Percentiles rank a stretch among this genome's conserved stretches.
Evolutionary conservation across 1,140 invertebrate genomes (phyloP).

Genomic region (Drosophila simulans): DNA sequence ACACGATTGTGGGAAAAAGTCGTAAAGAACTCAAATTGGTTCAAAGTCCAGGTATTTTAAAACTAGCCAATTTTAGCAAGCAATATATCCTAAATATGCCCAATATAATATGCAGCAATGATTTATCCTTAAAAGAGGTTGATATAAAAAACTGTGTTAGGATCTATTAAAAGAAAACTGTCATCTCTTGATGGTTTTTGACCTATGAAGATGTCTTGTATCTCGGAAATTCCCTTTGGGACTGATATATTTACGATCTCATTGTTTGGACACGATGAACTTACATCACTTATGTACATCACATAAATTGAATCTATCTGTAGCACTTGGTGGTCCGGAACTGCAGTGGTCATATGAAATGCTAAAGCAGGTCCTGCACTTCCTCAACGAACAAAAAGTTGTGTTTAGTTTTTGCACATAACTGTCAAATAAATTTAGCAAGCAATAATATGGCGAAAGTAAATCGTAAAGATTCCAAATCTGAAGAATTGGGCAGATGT

Average conservation of each 20-base stretch:
- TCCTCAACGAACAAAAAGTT: background rate
- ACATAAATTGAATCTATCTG: slow-evolving; percentile 4
- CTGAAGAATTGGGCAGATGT: slow-evolving; percentile 28
- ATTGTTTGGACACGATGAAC: slow-evolving; percentile 10
- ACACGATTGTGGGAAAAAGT: slow-evolving; percentile 11
- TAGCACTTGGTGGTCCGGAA: slow-evolving; percentile 30
- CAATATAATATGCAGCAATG: too few relatives aligned
- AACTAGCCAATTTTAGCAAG: background rate
- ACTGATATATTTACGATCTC: too few relatives aligned
- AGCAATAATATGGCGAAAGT: too few relatives aligned
- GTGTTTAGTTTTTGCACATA: slow-evolving; percentile 3
- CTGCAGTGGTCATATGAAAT: background rate
- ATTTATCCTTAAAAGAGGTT: background rate
- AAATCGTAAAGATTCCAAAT: slow-evolving; percentile 12
- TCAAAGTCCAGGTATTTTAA: background rate
- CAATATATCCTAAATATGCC: too few relatives aligned
- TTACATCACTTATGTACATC: background rate
- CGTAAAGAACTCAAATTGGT: background rate
- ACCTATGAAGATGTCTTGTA: background rate
- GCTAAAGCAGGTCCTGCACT: slow-evolving; percentile 24
- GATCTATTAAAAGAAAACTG: background rate
- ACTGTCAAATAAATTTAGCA: slow-evolving; percentile 49
- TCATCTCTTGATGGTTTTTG: background rate
- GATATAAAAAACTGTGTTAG: too few relatives aligned
- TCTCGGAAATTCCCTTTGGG: background rate